Base-by-base conservation (phyloP, 1,140 invertebrate species). In the Vollenhovia emeryi region DNA sequence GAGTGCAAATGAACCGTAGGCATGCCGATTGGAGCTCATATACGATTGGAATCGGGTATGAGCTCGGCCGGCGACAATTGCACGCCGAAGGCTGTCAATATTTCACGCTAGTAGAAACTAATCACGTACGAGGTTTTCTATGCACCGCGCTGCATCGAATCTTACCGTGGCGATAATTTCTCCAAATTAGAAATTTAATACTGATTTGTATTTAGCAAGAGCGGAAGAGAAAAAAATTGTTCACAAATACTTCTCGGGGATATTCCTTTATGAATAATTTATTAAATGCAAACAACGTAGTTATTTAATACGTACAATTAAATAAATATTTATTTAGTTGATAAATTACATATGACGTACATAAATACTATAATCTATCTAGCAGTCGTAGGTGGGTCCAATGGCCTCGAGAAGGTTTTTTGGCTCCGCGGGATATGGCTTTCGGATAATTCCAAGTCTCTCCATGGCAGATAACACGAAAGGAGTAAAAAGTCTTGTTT, bases 341-440 rank as follows among this genome's bases (percentile, higher is more conserved):
- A 91, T 94, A 93, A 93, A 92, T 93, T 91, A 93, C 52, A 45
- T 59, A 50, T 21, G 9, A 59, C 83, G 78, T 90, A 83, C 87
- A 93, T 93, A 93, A 93, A 94, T 93, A 93, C 66, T 93, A 66
- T 6, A 36, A 0, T 5, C 45, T 93, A 73, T 89, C 89, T 93
- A 93, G 36, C 91, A 93, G 92, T 92, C 93, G 87, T 84, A 80
- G 82, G 85, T 84, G 75, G 90, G 90, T 80, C 87, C 80, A 11
- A 80, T 5, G n/a, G 57, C 43, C 27, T 33, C 33, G 15, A 76
- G 55, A 3, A 40, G 57, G 9, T 43, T 76, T 86, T 84, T 74
- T 86, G 88, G 84, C 90, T 90, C 90, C 85, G 84, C 59, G 57
- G 8, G 9, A 75, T 85, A 88, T 82, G 83, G 66, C 87, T 50